A percentile compares a stretch with the other conserved stretches of the same genome.
These are phyloP conservation scores for Sebastes nivosus DNA, from an alignment of 2,797 vertebrate species.

Conservation along the genomic window DNA sequence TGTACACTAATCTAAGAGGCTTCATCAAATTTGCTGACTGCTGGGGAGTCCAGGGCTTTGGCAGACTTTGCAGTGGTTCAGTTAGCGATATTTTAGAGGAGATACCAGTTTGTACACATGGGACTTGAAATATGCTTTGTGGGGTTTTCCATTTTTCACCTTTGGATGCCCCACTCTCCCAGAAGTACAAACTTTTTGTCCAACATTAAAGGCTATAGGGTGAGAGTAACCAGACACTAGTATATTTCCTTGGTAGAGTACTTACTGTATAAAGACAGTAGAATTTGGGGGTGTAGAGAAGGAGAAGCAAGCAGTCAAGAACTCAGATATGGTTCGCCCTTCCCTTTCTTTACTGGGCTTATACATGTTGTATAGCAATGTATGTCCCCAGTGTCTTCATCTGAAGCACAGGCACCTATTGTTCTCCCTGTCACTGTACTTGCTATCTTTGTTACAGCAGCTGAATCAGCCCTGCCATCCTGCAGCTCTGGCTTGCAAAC, in stretches of 20 bases:
- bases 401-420: constrained; percentile 1
- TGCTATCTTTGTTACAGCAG: constrained; percentile 28
- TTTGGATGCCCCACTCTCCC: not conserved
- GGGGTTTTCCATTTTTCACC: not conserved
- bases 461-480: constrained; percentile 34
- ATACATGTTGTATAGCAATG: not conserved
- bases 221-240: not conserved
- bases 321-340: not conserved
- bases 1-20: not conserved
- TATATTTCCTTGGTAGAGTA: not conserved
- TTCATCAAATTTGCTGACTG: not conserved
- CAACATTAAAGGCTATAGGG: not conserved
- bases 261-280: not conserved
- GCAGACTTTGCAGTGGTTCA: not conserved
- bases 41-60: not conserved
- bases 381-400: not conserved
- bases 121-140: not conserved
- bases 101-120: not conserved
- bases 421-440: constrained; percentile 21
- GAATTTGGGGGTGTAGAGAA: not conserved
- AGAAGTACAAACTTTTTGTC: not conserved
- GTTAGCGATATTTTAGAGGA: not conserved
- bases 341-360: not conserved
- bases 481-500: constrained; percentile 3
- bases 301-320: not conserved